Conservation (phyloP, 2,113 vertebrate species). For the Boleophthalmus pectinirostris region DNA sequence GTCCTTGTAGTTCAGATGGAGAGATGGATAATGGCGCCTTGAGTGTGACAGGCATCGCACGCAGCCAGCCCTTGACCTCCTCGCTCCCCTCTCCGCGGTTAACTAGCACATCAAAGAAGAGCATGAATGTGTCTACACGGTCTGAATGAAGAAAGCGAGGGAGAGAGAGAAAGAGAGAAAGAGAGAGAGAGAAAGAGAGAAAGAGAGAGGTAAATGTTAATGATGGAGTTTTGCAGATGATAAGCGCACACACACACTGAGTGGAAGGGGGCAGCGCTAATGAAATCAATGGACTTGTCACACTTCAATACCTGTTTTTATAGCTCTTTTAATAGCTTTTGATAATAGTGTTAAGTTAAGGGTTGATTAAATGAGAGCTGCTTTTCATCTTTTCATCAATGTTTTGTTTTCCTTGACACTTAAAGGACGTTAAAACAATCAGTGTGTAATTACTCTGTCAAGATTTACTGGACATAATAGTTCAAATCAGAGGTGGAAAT, state of each 20-base stretch:
- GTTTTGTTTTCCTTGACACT: not conserved
- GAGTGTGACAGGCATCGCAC: constrained; percentile 33
- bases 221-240: not conserved
- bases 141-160: constrained; percentile 7
- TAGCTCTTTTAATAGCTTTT: not conserved
- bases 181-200: no score
- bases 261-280: not conserved
- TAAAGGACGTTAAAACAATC: not conserved
- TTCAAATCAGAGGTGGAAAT: not conserved
- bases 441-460: not conserved
- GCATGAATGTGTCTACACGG: not conserved
- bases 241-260: not conserved
- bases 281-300: not conserved
- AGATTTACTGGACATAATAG: not conserved
- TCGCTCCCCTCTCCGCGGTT: constrained; percentile 26
- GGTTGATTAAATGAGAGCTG: not conserved
- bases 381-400: not conserved
- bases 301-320: not conserved
- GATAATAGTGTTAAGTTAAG: not conserved
- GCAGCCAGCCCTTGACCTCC: constrained; percentile 41
- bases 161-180: not conserved
- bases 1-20: constrained; percentile 30
- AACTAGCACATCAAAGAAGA: constrained; percentile 8
- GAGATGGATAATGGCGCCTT: not conserved
- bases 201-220: not conserved